Base-by-base conservation (phyloP, 2,888 invertebrate genomes). In the Synanthedon tipuliformis region DNA sequence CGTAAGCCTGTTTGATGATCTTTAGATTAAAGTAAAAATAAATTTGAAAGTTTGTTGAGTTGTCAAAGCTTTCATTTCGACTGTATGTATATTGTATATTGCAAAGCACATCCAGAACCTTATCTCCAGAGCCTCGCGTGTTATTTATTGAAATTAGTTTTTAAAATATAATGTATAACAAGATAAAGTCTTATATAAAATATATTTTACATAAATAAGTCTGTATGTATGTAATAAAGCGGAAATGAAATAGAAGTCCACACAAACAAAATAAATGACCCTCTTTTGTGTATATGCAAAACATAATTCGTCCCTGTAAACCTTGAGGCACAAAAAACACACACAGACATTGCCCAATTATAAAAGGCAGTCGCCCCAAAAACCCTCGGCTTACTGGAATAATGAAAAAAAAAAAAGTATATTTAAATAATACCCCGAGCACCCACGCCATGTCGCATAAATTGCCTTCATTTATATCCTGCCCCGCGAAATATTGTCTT, bases 391-490 rank as follows among this genome's bases (percentile, higher is more conserved):
- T 72, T 65, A 63, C 65, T 72, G 70, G 73, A 75, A 75, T 73
- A 69, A 64, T 34, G 34, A 58, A 60, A 61, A 64, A 69, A 69
- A 69, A 69, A 75, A 75, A 75, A n/a, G n/a, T n/a, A 78, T 84
- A 84, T 85, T 86, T 86, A 84, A 84, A 86, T 83, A 86, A 84
- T 82, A 81, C 73, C 80, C 73, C 66, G 73, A 34, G 34, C 71
- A 71, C 73, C 75, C 73, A 71, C 75, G 78, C 73, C 66, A 71
- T 81, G 85, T 84, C 85, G 84, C 87, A 87, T 87, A 87, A 87
- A 87, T 87, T 87, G 84, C 83, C 75, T 83, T 81, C 84, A 85
- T 85, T 86, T 85, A 86, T 86, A 83, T 86, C 87, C 86, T 84
- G 82, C 63, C 77, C 78, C 77, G 78, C 83, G 78, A 87, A 87